These are phyloP conservation scores for Ictidomys tridecemlineatus DNA, from an alignment of 2,113 vertebrate genomes.

Conservation along the genomic window DNA sequence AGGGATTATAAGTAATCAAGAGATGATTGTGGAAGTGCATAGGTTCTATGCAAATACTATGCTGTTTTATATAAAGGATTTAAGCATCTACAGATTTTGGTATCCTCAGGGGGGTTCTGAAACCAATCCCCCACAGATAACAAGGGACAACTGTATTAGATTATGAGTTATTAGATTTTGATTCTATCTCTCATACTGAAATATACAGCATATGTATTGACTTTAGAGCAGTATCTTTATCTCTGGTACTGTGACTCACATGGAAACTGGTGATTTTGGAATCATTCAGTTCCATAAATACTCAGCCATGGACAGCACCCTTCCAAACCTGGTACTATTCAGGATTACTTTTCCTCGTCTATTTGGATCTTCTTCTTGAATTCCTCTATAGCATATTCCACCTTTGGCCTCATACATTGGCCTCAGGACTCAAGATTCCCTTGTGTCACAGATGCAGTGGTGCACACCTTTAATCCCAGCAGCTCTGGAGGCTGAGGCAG, in stretches of 20 bases:
- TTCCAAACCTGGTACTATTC: not conserved
- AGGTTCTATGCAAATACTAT: not conserved
- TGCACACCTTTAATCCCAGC: too few relatives aligned
- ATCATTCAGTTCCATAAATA: not conserved
- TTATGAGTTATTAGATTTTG: not conserved
- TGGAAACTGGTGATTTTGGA: not conserved
- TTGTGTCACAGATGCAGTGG: too few relatives aligned
- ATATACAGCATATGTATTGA: not conserved
- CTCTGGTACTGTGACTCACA: slow-evolving; percentile 19
- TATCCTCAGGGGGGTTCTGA: not conserved
- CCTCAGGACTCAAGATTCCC: not conserved
- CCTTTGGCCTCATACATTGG: not conserved
- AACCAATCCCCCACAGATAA: not conserved
- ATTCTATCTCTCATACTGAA: not conserved
- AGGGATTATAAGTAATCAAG: not conserved
- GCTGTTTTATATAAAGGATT: not conserved
- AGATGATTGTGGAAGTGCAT: not conserved
- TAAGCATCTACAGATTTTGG: not conserved
- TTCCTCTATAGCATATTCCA: not conserved
- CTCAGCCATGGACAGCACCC: not conserved
- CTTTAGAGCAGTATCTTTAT: not conserved
- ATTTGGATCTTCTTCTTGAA: not conserved
- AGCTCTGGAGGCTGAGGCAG: too few relatives aligned
- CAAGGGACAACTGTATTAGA: not conserved
- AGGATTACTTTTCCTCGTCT: not conserved